A percentile compares a stretch with the other conserved stretches of the same genome.
These are phyloP conservation scores for Rhopilema esculentum DNA, from an alignment of 30 jellyfish, hydroid and myxozoan genomes.

Conservation along the genomic window DNA sequence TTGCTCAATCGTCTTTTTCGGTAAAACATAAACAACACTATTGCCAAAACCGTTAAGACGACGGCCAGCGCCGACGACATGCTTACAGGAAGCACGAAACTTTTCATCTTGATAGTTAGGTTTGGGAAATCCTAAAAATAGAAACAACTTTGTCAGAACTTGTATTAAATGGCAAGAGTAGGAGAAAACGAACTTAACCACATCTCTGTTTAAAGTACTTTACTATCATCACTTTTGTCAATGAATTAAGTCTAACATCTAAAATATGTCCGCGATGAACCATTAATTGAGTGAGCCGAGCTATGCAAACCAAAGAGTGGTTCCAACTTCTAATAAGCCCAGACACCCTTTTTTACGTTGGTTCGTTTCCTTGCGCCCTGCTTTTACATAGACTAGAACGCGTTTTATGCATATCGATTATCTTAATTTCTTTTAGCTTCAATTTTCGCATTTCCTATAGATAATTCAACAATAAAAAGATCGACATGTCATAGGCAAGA, in stretches of 20 bases:
- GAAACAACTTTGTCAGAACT: neutral
- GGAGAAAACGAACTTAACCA: neutral
- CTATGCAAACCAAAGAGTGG: neutral
- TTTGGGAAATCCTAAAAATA: neutral
- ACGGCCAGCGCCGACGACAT: conserved; percentile 83
- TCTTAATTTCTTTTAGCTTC: neutral
- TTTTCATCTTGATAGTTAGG: conserved; percentile 28
- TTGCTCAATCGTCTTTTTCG: conserved; percentile 73
- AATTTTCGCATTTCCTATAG: neutral
- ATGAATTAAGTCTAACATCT: no score
- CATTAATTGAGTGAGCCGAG: neutral
- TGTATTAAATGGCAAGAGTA: neutral
- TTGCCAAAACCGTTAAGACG: conserved; percentile 77
- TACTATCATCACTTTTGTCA: no score
- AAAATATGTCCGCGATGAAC: no score
- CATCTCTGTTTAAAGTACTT: no score
- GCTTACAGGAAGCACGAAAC: conserved; percentile 72
- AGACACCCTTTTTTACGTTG: neutral
- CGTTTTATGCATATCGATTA: neutral
- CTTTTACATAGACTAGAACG: neutral
- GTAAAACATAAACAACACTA: conserved; percentile 77
- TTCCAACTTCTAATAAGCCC: no score
- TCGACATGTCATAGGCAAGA: neutral
- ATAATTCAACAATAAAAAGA: neutral
- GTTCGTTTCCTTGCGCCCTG: neutral